Evolutionary conservation across 2,113 vertebrate genomes (phyloP).

Genomic region (Apistogramma diplotaenia): DNA sequence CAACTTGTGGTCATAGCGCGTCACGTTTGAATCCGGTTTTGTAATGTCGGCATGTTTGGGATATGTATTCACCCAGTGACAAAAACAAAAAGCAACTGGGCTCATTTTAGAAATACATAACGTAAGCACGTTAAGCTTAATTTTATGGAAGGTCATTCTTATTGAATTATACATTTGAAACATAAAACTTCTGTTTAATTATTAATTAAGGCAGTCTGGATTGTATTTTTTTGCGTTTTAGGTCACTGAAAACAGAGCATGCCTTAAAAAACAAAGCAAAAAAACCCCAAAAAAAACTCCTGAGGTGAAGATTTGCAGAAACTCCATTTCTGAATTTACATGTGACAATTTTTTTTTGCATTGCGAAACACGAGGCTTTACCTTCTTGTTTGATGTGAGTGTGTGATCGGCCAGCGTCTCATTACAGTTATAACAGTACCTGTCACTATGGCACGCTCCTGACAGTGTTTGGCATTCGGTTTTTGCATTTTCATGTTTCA

Average conservation of each 20-base stretch:
- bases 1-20: neutral
- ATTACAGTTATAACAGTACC: neutral
- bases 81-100: neutral
- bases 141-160: neutral
- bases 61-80: neutral
- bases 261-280: too few species aligned
- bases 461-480: neutral
- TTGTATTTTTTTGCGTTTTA: neutral
- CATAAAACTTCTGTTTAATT: neutral
- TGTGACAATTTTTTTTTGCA: too few species aligned
- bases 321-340: too few species aligned
- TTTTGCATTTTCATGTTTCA: neutral
- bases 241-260: neutral
- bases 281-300: neutral
- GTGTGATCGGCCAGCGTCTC: neutral
- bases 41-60: neutral
- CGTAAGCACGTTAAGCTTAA: neutral
- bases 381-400: rapidly evolving
- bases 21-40: neutral
- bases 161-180: neutral
- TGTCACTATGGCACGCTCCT: neutral
- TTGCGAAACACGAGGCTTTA: neutral
- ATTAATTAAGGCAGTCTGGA: neutral
- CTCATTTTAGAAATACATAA: neutral
- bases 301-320: neutral